phyloP scores from a whole-genome alignment of 2,888 invertebrate genomes.

The Bombylius major region DNA sequence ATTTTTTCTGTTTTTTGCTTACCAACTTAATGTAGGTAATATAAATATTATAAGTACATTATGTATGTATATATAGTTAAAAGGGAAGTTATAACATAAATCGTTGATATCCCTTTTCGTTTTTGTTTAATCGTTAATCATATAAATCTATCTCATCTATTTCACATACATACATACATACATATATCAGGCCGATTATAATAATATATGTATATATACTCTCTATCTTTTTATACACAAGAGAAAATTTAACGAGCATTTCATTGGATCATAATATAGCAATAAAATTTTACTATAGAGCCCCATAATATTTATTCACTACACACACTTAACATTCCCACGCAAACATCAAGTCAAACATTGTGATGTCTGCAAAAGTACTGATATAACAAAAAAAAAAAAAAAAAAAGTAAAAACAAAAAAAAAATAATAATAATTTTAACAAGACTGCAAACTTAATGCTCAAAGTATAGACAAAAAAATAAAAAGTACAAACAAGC shows the following conservation, averaged over 20 bases:
- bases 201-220: not conserved
- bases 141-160: not conserved
- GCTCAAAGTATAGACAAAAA: no score
- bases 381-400: not conserved
- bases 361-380: not conserved
- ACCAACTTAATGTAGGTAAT: no score
- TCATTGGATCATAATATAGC: slow-evolving; percentile 17
- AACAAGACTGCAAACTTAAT: no score
- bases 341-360: slow-evolving; percentile 1
- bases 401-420: no score
- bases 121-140: not conserved
- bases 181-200: not conserved
- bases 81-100: not conserved
- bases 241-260: slow-evolving; percentile 17
- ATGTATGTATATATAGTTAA: not conserved
- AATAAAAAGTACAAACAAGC: no score
- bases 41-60: not conserved
- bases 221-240: not conserved
- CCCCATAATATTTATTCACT: slow-evolving; percentile 13
- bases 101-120: not conserved
- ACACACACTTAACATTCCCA: slow-evolving; percentile 6
- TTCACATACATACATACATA: not conserved
- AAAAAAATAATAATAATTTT: no score
- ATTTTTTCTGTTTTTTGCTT: no score
- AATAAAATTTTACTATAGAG: slow-evolving; percentile 14